phyloP scores from a whole-genome alignment of 2,797 vertebrate species.

The Gallinago nigripennis region DNA sequence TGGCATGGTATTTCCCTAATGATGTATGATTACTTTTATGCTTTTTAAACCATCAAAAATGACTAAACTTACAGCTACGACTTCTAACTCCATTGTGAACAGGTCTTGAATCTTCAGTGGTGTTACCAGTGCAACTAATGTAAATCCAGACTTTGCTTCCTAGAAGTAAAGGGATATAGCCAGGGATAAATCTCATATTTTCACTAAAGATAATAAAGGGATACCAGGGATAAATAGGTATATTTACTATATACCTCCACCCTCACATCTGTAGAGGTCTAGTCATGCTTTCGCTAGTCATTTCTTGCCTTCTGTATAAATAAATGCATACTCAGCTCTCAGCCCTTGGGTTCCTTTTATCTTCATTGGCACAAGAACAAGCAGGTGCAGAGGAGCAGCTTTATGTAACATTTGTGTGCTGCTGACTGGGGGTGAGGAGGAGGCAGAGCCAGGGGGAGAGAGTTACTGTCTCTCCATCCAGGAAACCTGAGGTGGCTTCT shows the following conservation, averaged over 20 bases:
- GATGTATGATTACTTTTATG: not conserved
- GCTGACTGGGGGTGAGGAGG: not conserved
- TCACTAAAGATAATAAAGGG: not conserved
- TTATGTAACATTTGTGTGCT: not conserved
- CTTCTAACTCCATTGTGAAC: not conserved
- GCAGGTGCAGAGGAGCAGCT: not conserved
- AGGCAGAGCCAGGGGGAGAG: not conserved
- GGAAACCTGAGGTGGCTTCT: not conserved
- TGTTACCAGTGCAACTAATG: not conserved
- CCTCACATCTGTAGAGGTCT: not conserved
- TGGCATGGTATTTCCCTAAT: not conserved
- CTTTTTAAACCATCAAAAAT: not conserved
- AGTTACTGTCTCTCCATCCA: not conserved
- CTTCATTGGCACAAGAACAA: not conserved
- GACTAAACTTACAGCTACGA: not conserved
- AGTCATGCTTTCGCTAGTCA: not conserved
- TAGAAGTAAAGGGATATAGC: not conserved
- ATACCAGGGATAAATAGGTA: not conserved
- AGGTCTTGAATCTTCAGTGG: not conserved
- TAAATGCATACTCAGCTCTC: not conserved
- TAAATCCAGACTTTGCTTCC: not conserved
- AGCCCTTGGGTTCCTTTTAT: not conserved
- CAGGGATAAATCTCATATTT: not conserved
- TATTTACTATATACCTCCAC: not conserved
- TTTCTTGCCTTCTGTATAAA: not conserved